Evolutionary conservation across 2,113 vertebrate genomes (phyloP).

Genomic region (Tupaia tana): DNA sequence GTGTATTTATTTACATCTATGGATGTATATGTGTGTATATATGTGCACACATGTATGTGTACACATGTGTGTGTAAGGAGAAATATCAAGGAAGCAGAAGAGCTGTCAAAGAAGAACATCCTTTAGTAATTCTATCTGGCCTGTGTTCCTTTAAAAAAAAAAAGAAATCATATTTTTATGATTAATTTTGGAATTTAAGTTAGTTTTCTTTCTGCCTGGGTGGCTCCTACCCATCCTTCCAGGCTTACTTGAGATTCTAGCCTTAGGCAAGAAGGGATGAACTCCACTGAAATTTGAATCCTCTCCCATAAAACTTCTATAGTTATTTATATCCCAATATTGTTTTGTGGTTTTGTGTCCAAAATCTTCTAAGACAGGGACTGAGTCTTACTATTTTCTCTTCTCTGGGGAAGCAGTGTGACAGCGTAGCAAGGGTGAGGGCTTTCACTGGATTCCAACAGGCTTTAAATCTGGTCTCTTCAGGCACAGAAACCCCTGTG

Average conservation of each 20-base stretch:
- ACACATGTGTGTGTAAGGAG: too few species aligned
- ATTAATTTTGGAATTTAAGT: constrained; percentile 41
- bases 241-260: constrained; percentile 40
- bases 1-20: not conserved
- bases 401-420: not conserved
- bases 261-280: not conserved
- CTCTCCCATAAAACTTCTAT: not conserved
- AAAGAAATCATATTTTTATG: constrained; percentile 30
- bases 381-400: not conserved
- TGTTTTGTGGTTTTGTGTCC: not conserved
- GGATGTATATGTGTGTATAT: not conserved
- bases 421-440: not conserved
- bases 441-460: not conserved
- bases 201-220: constrained; percentile 7
- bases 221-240: not conserved
- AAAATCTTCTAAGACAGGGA: not conserved
- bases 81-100: not conserved
- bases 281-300: not conserved
- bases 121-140: not conserved
- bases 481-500: not conserved
- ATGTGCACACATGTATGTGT: not conserved
- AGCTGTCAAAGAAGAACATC: not conserved
- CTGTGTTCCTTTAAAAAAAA: not conserved
- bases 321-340: not conserved
- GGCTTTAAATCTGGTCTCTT: not conserved